phyloP scores from a whole-genome alignment of 2,113 vertebrate species.

The Gnathonemus echidnorhynchus region DNA sequence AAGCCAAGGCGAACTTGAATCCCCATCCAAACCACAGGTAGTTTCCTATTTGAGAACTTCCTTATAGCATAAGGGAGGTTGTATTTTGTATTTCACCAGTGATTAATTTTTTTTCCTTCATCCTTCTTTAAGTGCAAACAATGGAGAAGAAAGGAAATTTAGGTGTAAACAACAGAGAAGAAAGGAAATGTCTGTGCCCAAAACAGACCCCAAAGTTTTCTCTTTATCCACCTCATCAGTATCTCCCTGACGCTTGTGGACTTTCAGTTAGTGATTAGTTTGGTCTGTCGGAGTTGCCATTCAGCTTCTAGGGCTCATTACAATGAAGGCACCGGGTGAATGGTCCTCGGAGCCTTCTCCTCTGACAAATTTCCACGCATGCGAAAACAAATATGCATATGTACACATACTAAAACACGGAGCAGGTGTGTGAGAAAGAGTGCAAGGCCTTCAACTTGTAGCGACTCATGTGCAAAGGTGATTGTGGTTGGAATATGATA shows the following conservation, averaged over 20 bases:
- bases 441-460: constrained; percentile 31
- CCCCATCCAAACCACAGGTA: constrained; percentile 35
- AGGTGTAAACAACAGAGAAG: neutral
- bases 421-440: neutral
- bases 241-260: constrained; percentile 29
- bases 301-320: constrained; percentile 43
- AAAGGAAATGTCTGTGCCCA: neutral
- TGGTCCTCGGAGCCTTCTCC: constrained; percentile 14
- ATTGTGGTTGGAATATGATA: constrained; percentile 38
- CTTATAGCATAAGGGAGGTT: neutral
- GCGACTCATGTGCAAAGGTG: constrained; percentile 25
- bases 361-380: neutral
- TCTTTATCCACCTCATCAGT: constrained; percentile 24
- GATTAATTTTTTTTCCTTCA: constrained; percentile 35
- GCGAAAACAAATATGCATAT: neutral
- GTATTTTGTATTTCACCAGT: neutral
- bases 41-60: neutral
- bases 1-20: constrained; percentile 28
- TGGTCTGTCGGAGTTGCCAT: constrained; percentile 43
- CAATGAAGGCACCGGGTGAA: constrained; percentile 48
- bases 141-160: constrained; percentile 12
- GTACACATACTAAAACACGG: neutral
- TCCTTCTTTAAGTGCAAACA: constrained; percentile 36
- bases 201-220: neutral
- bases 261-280: constrained; percentile 51